A percentile compares a stretch with the other conserved stretches of the same genome.
Evolutionary conservation across 1,140 invertebrate genomes (phyloP).

Genomic region (Calliphora vicina): DNA sequence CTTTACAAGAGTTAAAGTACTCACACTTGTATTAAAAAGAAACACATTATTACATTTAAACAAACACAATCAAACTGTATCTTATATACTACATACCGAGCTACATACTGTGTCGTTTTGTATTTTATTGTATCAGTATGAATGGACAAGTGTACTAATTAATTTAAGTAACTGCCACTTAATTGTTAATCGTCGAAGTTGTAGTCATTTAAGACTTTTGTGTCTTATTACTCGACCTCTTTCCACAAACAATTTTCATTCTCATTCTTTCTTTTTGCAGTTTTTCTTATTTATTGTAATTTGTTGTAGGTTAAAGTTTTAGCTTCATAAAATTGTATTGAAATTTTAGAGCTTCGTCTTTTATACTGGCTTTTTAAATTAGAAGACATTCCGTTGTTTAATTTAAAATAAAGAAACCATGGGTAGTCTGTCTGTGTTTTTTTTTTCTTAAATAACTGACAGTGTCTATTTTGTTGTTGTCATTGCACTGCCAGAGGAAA

Average conservation of each 20-base stretch:
- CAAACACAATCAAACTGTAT: neutral
- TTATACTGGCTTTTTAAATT: neutral
- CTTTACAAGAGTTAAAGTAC: too few species aligned
- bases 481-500: neutral
- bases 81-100: neutral
- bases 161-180: conserved; percentile 34
- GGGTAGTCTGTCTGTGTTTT: neutral
- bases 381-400: neutral
- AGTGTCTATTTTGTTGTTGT: neutral
- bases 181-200: conserved; percentile 27
- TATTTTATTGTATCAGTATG: too few species aligned
- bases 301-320: neutral
- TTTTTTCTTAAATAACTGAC: neutral
- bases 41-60: neutral
- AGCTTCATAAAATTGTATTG: neutral
- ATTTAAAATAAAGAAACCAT: neutral
- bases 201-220: neutral
- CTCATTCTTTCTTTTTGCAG: neutral
- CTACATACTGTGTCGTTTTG: neutral
- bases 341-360: too few species aligned
- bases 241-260: neutral
- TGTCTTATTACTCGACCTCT: neutral
- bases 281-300: conserved; percentile 3
- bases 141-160: conserved; percentile 11
- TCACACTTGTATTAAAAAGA: too few species aligned